Base-by-base conservation (phyloP, 2,113 vertebrate species). In the Nanorana parkeri region DNA sequence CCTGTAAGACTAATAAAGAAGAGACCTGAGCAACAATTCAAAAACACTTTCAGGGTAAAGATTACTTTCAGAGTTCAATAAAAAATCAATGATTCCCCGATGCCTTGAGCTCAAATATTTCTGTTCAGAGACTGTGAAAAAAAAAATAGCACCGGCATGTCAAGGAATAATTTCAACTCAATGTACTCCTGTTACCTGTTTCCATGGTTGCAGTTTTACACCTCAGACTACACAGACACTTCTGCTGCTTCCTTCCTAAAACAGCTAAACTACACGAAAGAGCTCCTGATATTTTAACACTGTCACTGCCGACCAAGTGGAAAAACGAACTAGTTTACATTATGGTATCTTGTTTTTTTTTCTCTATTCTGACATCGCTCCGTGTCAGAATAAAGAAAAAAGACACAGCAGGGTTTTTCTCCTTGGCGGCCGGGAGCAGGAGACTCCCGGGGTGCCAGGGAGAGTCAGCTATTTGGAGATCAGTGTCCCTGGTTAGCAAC, bases 1-100 rank as follows among this genome's bases (percentile, higher is more conserved):
- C 24, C 69, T 72, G 8, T 72, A 36, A 60, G 29, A 29, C 11
- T 58, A 54, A 74, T 74, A 74, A 58, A 36, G 20, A n/a, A 1
- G 51, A n/a, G 26, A 29, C 7, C 54, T 19, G 58, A 74, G 54
- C 71, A 74, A 29, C 54, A 58, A 74, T 69, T 84, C 68, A 81
- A 86, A 88, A 89, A 83, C 76, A 87, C 78, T 84, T 55, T 85
- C 87, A 85, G 56, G 54, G 13, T 32, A 60, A 58, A 73, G 69
- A 73, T 63, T 56, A 58, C 21, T 55, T 58, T 71, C 11, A 73
- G 71, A 74, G 69, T 52, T 74, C 54, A 60, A n/a, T 29, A 74
- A 32, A 74, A 15, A 74, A 74, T 74, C 54, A 74, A 74, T 74
- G 71, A 68, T 79, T 79, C 77, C 66, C 66, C 41, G 32, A 60